Base-by-base conservation (phyloP, 2,113 vertebrate species). In the Mesocricetus auratus region DNA sequence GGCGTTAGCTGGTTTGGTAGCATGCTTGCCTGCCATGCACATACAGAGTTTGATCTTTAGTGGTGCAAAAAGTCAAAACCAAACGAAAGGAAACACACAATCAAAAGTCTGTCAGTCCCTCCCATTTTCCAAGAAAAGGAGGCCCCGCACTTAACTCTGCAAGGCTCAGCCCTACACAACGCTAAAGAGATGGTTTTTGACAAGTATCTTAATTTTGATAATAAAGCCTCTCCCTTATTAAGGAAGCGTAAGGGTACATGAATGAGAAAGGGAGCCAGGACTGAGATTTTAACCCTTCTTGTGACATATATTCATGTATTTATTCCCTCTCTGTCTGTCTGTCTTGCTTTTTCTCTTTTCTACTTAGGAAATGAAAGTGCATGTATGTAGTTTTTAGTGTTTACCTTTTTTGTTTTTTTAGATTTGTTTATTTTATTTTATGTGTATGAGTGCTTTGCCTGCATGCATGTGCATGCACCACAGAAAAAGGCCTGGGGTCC, bases 111-210 rank as follows among this genome's bases (percentile, higher is more conserved):
- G 15, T 50, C 12, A 58, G 42, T 29, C 16, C 71, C 56, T 94
- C 39, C 21, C 45, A 31, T 92, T 96, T 97, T 88, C 69, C 69
- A 69, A 36, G 64, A 56, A 87, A 83, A 86, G 31, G 83, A 93
- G 81, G 39, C 66, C 33, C 16, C 53, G 60, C 86, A n/a, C 64
- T 47, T 81, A 50, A 45, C 33, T 26, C 50, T 24, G 3, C 16
- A 71, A 69, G 11, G 17, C 10, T 4, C 39, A 90, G 60, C 19
- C 29, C 22, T 91, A 29, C 58, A 75, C 22, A 36, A 2, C 8
- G 10, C 58, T 91, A 50, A 50, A 62, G 36, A 93, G 89, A 50
- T 47, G 45, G 3, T 62, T 12, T 88, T 12, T 88, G n/a, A 12
- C 68, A 91, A 50, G 75, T 39, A 69, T 31, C 79, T 85, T 81